Conservation (phyloP, 2,113 vertebrate species). For the Melanostigma gelatinosum region DNA sequence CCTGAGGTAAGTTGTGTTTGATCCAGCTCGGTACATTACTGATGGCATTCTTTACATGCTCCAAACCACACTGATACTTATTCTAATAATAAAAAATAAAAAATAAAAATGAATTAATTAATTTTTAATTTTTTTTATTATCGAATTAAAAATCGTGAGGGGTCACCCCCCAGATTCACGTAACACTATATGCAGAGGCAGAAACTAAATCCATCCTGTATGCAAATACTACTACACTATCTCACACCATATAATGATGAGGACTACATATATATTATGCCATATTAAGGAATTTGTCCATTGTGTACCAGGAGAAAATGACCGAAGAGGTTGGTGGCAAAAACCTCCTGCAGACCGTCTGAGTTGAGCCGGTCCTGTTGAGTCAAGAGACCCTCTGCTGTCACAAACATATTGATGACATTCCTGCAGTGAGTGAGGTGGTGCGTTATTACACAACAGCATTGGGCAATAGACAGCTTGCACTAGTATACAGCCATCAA, state of each 20-base stretch:
- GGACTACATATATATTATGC: background rate
- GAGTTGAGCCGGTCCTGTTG: constrained; percentile 88
- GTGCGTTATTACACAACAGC: background rate
- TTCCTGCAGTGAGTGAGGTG: constrained; percentile 79
- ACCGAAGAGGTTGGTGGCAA: constrained; percentile 95
- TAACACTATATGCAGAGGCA: background rate
- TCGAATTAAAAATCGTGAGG: too few relatives aligned
- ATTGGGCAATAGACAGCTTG: background rate
- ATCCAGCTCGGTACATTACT: too few relatives aligned
- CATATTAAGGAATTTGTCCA: background rate
- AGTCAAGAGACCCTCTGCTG: constrained; percentile 91
- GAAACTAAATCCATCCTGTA: background rate
- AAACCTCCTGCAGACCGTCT: constrained; percentile 93
- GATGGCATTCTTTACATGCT: too few relatives aligned
- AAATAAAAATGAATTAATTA: too few relatives aligned
- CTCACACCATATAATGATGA: background rate
- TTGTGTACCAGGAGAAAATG: constrained; percentile 93
- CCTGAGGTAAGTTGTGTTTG: too few relatives aligned
- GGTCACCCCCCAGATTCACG: too few relatives aligned
- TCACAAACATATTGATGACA: constrained; percentile 89
- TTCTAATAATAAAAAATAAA: too few relatives aligned
- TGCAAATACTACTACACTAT: background rate
- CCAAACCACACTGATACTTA: too few relatives aligned
- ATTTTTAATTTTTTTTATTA: too few relatives aligned
- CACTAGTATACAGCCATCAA: background rate